Conservation (phyloP, 2,113 vertebrate species). For the Ceratotherium simum region DNA sequence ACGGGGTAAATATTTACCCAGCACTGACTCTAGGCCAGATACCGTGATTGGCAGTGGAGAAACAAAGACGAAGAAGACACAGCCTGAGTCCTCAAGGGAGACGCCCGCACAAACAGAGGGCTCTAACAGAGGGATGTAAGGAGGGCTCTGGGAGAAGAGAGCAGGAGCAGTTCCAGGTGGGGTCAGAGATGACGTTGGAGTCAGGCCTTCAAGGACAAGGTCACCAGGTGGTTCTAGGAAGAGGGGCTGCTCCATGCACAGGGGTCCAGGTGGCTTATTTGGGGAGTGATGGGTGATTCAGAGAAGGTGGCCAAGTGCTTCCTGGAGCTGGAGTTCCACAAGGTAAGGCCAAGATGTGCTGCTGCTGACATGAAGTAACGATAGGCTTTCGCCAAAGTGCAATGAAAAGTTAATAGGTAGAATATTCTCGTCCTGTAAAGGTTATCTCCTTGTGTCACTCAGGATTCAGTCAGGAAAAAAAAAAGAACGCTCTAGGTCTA, state of each 20-base stretch:
- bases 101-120: rapidly evolving
- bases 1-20: constrained; percentile 17
- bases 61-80: neutral
- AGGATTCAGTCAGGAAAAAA: neutral
- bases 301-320: neutral
- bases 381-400: neutral
- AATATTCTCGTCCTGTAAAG: neutral
- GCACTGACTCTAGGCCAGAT: neutral
- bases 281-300: neutral
- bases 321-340: neutral
- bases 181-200: rapidly evolving
- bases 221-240: neutral
- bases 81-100: neutral
- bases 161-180: neutral
- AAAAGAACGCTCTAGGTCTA: neutral
- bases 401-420: neutral
- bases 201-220: neutral
- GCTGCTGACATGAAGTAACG: neutral
- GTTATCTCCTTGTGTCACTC: neutral
- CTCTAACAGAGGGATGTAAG: neutral
- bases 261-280: neutral
- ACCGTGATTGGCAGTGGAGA: neutral
- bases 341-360: neutral
- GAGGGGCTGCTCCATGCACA: neutral
- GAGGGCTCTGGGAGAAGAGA: neutral